Conservation (phyloP, 2,888 invertebrate species). For the Amorpha juglandis region DNA sequence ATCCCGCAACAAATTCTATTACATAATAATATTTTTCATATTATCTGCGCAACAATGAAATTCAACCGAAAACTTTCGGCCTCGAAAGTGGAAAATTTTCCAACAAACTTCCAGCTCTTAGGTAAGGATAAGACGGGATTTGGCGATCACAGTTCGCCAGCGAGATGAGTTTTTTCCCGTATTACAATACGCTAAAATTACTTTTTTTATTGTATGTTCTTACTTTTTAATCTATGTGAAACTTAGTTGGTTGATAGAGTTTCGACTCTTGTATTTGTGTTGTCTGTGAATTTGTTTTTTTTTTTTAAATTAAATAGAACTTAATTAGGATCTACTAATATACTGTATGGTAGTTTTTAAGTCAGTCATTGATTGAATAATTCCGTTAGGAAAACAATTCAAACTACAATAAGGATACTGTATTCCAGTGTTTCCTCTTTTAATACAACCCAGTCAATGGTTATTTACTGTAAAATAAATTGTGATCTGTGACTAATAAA, state of each 20-base stretch:
- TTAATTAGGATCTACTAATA: too few relatives aligned
- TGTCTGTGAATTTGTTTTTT: neutral
- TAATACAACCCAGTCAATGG: too few relatives aligned
- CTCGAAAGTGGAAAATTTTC: constrained; percentile 32
- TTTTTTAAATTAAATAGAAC: too few relatives aligned
- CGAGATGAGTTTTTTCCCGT: constrained; percentile 33
- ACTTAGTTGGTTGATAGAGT: neutral
- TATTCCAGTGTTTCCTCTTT: too few relatives aligned
- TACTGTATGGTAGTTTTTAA: too few relatives aligned
- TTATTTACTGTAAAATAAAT: too few relatives aligned
- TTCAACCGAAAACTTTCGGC: constrained; percentile 22
- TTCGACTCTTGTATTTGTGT: neutral
- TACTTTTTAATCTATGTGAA: constrained; percentile 13
- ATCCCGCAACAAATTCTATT: constrained; percentile 6
- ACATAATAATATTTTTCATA: constrained; percentile 16
- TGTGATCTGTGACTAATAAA: too few relatives aligned
- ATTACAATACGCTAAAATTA: constrained; percentile 16
- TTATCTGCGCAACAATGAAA: constrained; percentile 22
- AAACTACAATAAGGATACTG: too few relatives aligned
- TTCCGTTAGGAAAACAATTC: too few relatives aligned
- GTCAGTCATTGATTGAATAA: too few relatives aligned
- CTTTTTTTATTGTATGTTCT: constrained; percentile 11
- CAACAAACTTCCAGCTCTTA: constrained; percentile 30
- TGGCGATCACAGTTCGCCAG: constrained; percentile 34
- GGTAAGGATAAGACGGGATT: constrained; percentile 34